These are phyloP conservation scores for Apotomis capreana DNA, from an alignment of 2,888 invertebrate species.

Conservation along the genomic window DNA sequence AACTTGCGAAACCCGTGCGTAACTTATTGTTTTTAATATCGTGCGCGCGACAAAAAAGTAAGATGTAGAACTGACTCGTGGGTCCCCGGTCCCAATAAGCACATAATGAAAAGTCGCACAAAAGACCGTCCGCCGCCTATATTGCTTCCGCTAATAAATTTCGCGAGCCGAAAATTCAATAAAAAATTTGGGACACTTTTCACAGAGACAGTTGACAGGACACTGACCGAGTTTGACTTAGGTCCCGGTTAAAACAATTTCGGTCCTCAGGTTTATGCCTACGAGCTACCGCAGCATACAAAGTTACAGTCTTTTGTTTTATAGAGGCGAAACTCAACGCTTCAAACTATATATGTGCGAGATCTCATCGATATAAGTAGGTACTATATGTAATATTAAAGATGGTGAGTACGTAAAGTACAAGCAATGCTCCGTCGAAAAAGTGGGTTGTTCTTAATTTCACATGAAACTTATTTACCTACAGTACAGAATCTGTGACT, in stretches of 20 bases:
- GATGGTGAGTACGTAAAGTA: too few species aligned
- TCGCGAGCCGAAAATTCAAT: constrained; percentile 28
- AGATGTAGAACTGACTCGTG: constrained; percentile 29
- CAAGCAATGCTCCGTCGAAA: too few species aligned
- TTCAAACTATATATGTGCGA: too few species aligned
- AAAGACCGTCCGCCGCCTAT: constrained; percentile 29
- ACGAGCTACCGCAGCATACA: too few species aligned
- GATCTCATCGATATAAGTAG: too few species aligned
- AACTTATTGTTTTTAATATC: constrained; percentile 34
- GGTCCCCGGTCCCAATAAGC: constrained; percentile 19
- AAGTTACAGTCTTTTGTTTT: too few species aligned
- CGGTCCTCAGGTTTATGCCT: not conserved
- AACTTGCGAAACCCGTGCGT: not conserved
- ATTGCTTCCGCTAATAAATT: constrained; percentile 41
- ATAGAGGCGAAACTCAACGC: too few species aligned
- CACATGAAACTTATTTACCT: too few species aligned
- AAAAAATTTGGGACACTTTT: constrained; percentile 22
- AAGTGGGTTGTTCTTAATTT: too few species aligned
- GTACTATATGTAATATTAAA: too few species aligned
- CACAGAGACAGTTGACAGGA: constrained; percentile 13
- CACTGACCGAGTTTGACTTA: not conserved
- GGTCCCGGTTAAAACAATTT: not conserved
- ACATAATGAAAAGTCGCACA: constrained; percentile 34
- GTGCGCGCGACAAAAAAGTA: constrained; percentile 16
- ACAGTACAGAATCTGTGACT: too few species aligned